phyloP scores from a whole-genome alignment of 2,888 invertebrate species.

The Pocota personata region DNA sequence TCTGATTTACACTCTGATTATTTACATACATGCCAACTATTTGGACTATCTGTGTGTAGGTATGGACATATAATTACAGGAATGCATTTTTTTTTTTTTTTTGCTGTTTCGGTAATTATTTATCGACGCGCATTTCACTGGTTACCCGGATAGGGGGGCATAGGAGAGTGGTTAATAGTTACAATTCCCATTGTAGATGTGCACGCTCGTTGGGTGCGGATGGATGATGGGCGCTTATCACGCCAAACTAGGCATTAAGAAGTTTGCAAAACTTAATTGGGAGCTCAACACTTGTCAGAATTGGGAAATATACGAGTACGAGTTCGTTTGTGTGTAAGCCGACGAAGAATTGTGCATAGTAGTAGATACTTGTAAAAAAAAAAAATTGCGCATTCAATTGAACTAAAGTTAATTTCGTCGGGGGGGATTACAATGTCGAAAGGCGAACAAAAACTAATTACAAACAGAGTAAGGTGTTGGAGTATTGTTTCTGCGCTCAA shows the following conservation, averaged over 20 bases:
- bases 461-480: slow-evolving; percentile 58
- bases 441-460: slow-evolving; percentile 33
- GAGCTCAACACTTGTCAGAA: slow-evolving; percentile 66
- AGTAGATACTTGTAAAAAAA: neutral
- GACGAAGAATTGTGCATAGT: neutral
- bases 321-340: neutral
- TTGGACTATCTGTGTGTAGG: neutral
- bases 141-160: neutral
- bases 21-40: slow-evolving; percentile 64
- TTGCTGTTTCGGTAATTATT: slow-evolving; percentile 65
- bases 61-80: neutral
- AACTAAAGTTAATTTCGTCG: slow-evolving; percentile 25
- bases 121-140: slow-evolving; percentile 58
- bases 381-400: slow-evolving; percentile 55
- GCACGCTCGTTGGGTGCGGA: slow-evolving; percentile 45
- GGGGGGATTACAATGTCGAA: neutral
- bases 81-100: neutral
- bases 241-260: slow-evolving; percentile 64
- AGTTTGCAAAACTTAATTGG: slow-evolving; percentile 64
- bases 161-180: slow-evolving; percentile 19
- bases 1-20: slow-evolving; percentile 73
- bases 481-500: slow-evolving; percentile 40
- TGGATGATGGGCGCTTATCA: slow-evolving; percentile 67
- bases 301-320: slow-evolving; percentile 13
- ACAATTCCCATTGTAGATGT: slow-evolving; percentile 61